These are phyloP conservation scores for Xiphophorus hellerii DNA, from an alignment of 2,113 vertebrate genomes.

Conservation along the genomic window DNA sequence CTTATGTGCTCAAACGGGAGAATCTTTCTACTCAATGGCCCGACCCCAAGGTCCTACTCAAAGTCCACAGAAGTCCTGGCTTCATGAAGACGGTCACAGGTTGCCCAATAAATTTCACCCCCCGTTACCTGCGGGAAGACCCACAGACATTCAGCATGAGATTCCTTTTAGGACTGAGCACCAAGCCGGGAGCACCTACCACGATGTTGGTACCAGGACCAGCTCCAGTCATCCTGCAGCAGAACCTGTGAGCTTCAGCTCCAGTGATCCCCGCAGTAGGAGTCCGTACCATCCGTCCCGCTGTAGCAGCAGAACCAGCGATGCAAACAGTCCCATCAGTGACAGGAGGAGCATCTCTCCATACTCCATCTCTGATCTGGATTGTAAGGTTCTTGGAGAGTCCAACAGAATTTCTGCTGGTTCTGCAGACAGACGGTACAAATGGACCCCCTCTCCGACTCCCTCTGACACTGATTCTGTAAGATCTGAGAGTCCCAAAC, in stretches of 20 bases:
- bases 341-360: constrained; percentile 46
- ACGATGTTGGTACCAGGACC: background rate
- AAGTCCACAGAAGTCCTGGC: constrained; percentile 30
- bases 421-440: constrained; percentile 55
- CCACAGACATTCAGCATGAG: constrained; percentile 74
- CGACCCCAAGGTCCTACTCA: constrained; percentile 11
- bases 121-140: constrained; percentile 63
- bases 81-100: constrained; percentile 48
- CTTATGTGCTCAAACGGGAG: constrained; percentile 55
- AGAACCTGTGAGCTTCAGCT: background rate
- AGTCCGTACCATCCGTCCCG: constrained; percentile 30
- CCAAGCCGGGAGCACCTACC: constrained; percentile 17
- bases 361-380: constrained; percentile 53
- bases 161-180: constrained; percentile 22
- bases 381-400: constrained; percentile 56
- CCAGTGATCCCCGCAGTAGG: constrained; percentile 35
- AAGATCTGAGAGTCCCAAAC: constrained; percentile 56
- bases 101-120: constrained; percentile 49
- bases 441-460: constrained; percentile 61
- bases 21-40: constrained; percentile 13
- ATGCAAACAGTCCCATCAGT: constrained; percentile 18
- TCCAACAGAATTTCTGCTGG: constrained; percentile 58
- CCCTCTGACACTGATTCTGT: constrained; percentile 48
- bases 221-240: constrained; percentile 1
- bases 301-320: constrained; percentile 34